A percentile compares a stretch with the other conserved stretches of the same genome.
phyloP scores from a whole-genome alignment of 2,797 vertebrate genomes.

The Myotis myotis region DNA sequence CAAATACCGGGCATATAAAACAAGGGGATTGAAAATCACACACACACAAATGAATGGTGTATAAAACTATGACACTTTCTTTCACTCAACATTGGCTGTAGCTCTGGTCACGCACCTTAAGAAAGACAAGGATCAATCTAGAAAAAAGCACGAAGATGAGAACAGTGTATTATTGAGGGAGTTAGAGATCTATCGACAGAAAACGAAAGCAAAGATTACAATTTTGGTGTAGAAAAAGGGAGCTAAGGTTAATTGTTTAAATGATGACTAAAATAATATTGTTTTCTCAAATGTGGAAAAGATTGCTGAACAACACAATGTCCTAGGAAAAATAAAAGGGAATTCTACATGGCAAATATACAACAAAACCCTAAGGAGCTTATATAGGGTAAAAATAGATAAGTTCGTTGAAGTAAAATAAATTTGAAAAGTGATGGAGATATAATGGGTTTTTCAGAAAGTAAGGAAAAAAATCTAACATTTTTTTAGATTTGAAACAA shows the following conservation, averaged over 20 bases:
- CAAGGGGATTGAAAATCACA: background rate
- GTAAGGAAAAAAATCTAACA: background rate
- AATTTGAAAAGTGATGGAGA: slow-evolving; percentile 1
- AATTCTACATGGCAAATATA: background rate
- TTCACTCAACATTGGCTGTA: background rate
- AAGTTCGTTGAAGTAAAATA: background rate
- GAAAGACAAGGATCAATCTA: background rate
- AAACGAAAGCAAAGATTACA: background rate
- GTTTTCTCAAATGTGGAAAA: slow-evolving; percentile 7
- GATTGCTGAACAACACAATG: background rate
- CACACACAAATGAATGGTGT: background rate
- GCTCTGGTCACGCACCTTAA: background rate
- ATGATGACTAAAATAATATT: background rate
- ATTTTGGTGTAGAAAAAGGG: background rate
- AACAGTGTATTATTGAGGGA: background rate
- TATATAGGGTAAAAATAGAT: background rate
- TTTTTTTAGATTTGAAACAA: too few relatives aligned
- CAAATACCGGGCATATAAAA: background rate
- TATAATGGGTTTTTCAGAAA: background rate
- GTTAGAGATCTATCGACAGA: background rate
- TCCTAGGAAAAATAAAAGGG: background rate
- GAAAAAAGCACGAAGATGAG: background rate
- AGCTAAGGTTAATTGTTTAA: background rate
- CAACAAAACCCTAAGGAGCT: background rate
- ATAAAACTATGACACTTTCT: background rate